Conservation (phyloP, 92 coral and sea anemone genomes). For the Muricea muricata region DNA sequence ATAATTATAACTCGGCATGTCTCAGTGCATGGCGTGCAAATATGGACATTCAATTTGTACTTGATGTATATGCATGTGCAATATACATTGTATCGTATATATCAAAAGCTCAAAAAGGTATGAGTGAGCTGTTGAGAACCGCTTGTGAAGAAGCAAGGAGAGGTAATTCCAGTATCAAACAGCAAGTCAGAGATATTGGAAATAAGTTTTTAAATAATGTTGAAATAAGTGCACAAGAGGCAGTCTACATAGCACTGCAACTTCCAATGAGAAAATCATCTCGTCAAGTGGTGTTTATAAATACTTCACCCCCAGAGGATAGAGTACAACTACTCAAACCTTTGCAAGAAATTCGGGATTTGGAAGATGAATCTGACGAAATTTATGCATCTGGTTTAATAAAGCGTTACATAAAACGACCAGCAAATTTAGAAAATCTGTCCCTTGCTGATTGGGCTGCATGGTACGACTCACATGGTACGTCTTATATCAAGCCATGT, state of each 20-base stretch:
- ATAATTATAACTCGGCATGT: conserved; percentile 46
- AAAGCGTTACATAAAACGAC: conserved; percentile 28
- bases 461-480: conserved; percentile 35
- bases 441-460: conserved; percentile 59
- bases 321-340: conserved; percentile 46
- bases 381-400: conserved; percentile 36
- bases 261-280: conserved; percentile 62
- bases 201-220: conserved; percentile 57
- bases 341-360: conserved; percentile 54
- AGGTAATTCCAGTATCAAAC: conserved; percentile 52
- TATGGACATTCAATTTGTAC: conserved; percentile 60
- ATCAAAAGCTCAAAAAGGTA: conserved; percentile 58
- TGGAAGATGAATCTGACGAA: conserved; percentile 62
- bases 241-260: conserved; percentile 63
- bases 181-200: conserved; percentile 66
- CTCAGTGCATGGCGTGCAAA: conserved; percentile 51
- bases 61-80: conserved; percentile 68
- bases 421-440: conserved; percentile 32
- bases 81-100: conserved; percentile 44
- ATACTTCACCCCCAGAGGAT: conserved; percentile 60
- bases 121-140: conserved; percentile 54
- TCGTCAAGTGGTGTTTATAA: conserved; percentile 63
- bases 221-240: conserved; percentile 68
- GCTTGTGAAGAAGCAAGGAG: conserved; percentile 61
- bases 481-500: conserved; percentile 40